Base-by-base conservation (phyloP, 2,113 vertebrate genomes). In the Pachycephala philippinensis region DNA sequence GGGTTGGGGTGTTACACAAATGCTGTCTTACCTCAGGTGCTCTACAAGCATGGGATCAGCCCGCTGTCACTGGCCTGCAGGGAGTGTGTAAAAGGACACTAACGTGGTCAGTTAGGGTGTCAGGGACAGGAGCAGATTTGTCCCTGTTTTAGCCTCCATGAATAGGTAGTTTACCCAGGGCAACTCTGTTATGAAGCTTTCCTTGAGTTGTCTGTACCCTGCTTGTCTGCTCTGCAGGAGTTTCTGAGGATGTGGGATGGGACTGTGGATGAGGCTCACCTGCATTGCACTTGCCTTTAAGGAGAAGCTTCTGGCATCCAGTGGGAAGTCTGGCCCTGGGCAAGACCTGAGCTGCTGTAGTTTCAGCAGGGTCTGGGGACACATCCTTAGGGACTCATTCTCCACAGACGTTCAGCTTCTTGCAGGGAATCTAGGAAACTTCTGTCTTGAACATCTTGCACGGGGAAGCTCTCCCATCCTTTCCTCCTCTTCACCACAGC, bases 341-440 rank as follows among this genome's bases (percentile, higher is more conserved):
- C 4, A 6, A 90, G 49, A 64, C 16, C 31, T 52, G 49, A 21
- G 31, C 61, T 69, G 31, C 71, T 77, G 31, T n/a, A 30, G 8
- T n/a, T 68, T 49, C 53, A 84, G 15, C 68, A 60, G 12, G 18
- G 28, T 11, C 54, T 21, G 26, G 31, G 37, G 30, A 5, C 17
- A 40, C 26, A 30, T 65, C 60, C 56, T 49, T 22, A 28, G 26
- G 19, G 22, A 10, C 28, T 53, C 0, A 0, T 44, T 13, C 14
- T 85, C 40, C 40, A 40, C 53, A 28, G 39, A 52, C 1, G 0
- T 45, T 54, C 71, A 61, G n/a, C 52, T 84, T 81, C 56, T 15
- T 66, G 56, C 56, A 42, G 74, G 52, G 60, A 65, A 89, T 23
- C 52, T 59, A 63, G n/a, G 80, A 88, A 94, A 77, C 42, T 90